Conservation (phyloP, 2,888 invertebrate species). For the Heterodera filipjevi region DNA sequence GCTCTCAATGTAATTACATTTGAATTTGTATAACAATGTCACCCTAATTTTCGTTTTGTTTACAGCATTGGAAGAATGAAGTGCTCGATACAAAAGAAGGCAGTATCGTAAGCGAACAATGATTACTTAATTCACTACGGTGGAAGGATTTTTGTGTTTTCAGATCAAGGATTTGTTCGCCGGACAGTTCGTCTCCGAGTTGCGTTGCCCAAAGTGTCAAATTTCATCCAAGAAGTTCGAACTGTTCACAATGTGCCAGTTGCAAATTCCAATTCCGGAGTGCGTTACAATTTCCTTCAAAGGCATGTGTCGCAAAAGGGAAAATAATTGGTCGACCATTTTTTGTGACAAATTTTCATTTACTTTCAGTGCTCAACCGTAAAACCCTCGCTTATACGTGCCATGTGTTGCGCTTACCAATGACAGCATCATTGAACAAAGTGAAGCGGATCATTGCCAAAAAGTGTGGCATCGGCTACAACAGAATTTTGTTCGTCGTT, state of each 20-base stretch:
- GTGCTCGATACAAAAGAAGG: not conserved
- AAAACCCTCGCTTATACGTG: too few relatives aligned
- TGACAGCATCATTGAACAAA: too few relatives aligned
- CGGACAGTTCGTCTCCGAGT: conserved; percentile 81
- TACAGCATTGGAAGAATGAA: not conserved
- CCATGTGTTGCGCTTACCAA: too few relatives aligned
- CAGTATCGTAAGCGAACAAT: not conserved
- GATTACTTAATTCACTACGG: not conserved
- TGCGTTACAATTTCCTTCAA: too few relatives aligned
- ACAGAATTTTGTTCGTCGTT: too few relatives aligned
- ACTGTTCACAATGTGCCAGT: conserved; percentile 85
- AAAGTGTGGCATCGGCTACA: too few relatives aligned
- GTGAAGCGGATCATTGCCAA: too few relatives aligned
- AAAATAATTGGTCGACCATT: too few relatives aligned
- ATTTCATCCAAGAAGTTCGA: conserved; percentile 81
- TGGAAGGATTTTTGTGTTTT: not conserved
- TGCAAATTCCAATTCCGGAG: conserved; percentile 77
- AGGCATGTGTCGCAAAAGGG: too few relatives aligned
- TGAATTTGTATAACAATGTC: not conserved
- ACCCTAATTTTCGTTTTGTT: too few relatives aligned
- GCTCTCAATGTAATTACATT: not conserved
- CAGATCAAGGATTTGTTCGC: conserved; percentile 40
- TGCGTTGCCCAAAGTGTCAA: conserved; percentile 81
- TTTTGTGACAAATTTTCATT: too few relatives aligned
- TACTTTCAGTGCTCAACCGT: too few relatives aligned